Conservation (phyloP, 2,888 invertebrate genomes). For the Lasioglossum lativentre region DNA sequence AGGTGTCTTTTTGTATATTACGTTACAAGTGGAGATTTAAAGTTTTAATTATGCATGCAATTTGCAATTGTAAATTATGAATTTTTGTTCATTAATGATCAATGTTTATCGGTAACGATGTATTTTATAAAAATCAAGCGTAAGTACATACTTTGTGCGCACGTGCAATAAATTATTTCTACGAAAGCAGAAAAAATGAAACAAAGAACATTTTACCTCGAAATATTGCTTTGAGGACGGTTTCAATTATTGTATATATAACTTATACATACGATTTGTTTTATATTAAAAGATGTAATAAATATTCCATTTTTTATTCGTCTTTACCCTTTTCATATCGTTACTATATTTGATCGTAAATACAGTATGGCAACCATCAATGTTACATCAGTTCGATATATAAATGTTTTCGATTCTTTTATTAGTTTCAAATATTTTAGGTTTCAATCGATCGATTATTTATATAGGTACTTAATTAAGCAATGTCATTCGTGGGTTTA, state of each 20-base stretch:
- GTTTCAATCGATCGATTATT: slow-evolving; percentile 19
- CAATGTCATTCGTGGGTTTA: slow-evolving; percentile 14
- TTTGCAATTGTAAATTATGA: slow-evolving; percentile 56
- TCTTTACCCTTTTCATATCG: slow-evolving; percentile 59
- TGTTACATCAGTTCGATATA: neutral
- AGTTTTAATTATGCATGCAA: slow-evolving; percentile 59
- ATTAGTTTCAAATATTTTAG: neutral
- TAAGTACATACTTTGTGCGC: slow-evolving; percentile 63
- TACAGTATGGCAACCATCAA: neutral
- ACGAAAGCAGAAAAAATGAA: slow-evolving; percentile 42
- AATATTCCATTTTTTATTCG: slow-evolving; percentile 75
- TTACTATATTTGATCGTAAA: neutral
- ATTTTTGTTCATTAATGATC: slow-evolving; percentile 57
- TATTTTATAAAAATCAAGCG: slow-evolving; percentile 64
- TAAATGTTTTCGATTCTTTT: neutral
- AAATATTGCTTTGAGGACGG: slow-evolving; percentile 77
- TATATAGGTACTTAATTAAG: slow-evolving; percentile 18
- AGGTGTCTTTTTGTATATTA: slow-evolving; percentile 66
- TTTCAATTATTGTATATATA: slow-evolving; percentile 83
- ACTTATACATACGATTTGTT: slow-evolving; percentile 80
- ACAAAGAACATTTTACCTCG: slow-evolving; percentile 62
- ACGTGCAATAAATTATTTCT: slow-evolving; percentile 74
- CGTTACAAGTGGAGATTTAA: slow-evolving; percentile 48
- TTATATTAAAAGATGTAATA: slow-evolving; percentile 76
- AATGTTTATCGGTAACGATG: slow-evolving; percentile 49